These are phyloP conservation scores for Aproaerema taeniolella DNA, from an alignment of 2,888 invertebrate genomes.

Conservation along the genomic window DNA sequence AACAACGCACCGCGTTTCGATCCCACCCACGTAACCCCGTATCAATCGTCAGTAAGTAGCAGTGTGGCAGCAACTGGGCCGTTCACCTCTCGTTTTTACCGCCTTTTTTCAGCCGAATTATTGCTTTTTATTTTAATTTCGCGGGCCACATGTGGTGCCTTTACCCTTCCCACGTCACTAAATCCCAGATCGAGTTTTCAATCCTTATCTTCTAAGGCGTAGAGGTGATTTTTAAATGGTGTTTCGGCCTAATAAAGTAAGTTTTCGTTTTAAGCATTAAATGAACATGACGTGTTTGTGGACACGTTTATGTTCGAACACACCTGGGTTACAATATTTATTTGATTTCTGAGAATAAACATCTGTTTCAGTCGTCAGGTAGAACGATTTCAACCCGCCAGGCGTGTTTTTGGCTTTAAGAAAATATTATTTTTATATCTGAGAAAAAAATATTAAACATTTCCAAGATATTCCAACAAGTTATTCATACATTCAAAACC, in stretches of 20 bases:
- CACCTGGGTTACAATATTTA: slow-evolving; percentile 57
- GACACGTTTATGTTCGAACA: slow-evolving; percentile 55
- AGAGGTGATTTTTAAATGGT: too few relatives aligned
- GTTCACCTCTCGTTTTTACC: slow-evolving; percentile 47
- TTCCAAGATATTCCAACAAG: too few relatives aligned
- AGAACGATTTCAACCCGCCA: too few relatives aligned
- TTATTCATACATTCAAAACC: too few relatives aligned
- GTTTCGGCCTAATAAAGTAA: too few relatives aligned
- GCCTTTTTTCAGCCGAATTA: slow-evolving; percentile 29
- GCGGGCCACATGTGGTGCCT: slow-evolving; percentile 61
- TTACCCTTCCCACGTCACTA: slow-evolving; percentile 45
- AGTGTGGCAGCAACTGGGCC: slow-evolving; percentile 25
- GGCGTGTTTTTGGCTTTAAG: too few relatives aligned
- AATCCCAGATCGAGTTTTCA: too few relatives aligned
- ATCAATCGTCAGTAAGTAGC: neutral
- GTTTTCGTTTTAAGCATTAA: slow-evolving; percentile 39
- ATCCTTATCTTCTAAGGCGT: too few relatives aligned
- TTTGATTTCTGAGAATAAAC: slow-evolving; percentile 38
- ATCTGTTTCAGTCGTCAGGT: slow-evolving; percentile 12
- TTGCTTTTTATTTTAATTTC: slow-evolving; percentile 44
- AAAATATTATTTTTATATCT: too few relatives aligned
- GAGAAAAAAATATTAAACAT: too few relatives aligned
- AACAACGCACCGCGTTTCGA: too few relatives aligned
- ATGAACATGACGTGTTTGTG: slow-evolving; percentile 49
- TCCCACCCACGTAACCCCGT: too few relatives aligned